Evolutionary conservation across 2,888 invertebrate species (phyloP), one percentile per base, ranked within the genome.

Genomic region (Melieria crassipennis): DNA sequence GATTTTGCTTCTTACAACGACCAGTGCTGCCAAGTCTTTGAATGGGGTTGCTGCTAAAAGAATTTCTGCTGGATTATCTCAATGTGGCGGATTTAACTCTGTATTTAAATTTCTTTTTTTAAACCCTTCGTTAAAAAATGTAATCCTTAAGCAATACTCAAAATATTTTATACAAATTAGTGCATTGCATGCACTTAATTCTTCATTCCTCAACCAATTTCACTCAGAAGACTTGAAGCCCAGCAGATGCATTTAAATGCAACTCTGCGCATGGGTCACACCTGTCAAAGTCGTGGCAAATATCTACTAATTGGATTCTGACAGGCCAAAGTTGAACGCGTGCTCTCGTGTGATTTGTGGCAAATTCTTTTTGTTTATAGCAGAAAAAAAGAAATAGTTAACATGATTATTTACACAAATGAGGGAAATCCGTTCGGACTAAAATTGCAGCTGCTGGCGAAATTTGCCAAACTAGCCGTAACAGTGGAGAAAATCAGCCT

Each of bases 371-470:
- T 60, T 47, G 55, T 7, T 63, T 56, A 57, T 52, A n/a, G 7
- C 30, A 30, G 52, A 52, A n/a, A 6, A 52, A 7, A 52, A 48
- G 9, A 9, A 43, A 48, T 16, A 42, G 1, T 13, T 7, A 74
- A 73, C 64, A 92, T 93, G 91, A 91, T 91, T 82, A 89, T 93
- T 76, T 90, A 90, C 77, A 92, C 93, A 9, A 94, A 94, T 82
- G 90, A 92, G 81, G 92, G 91, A 79, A 95, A 94, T 86, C 93
- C 93, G 47, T 90, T 92, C 30, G 90, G 92, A 42, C 87, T 95
- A 75, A 94, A 95, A 85, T 83, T 95, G 76, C 81, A 94, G 46
- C 88, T 94, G 79, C 91, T 92, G 72, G 90, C 91, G 9, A 91
- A 92, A 80, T 89, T 91, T 76, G 89, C 90, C 0, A 89, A 91